These are phyloP conservation scores for Dioctria linearis DNA, from an alignment of 2,888 invertebrate genomes.

Conservation along the genomic window DNA sequence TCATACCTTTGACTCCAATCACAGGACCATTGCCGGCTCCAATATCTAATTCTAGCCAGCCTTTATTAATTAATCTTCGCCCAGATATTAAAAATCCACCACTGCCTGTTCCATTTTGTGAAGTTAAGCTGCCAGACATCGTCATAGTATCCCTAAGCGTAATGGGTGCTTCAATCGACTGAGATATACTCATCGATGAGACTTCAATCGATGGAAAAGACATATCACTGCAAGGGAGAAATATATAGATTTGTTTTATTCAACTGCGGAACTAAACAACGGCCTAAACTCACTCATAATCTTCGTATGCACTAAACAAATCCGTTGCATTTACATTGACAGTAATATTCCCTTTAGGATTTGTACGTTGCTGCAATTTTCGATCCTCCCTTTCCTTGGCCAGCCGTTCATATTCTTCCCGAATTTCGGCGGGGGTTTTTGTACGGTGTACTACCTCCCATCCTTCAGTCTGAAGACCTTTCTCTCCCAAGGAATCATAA, in stretches of 20 bases:
- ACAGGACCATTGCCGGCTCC: conserved; percentile 89
- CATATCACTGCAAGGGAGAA: conserved; percentile 65
- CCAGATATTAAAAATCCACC: conserved; percentile 82
- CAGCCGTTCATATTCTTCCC: conserved; percentile 95
- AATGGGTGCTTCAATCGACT: conserved; percentile 94
- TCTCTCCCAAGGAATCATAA: conserved; percentile 90
- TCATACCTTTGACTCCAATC: conserved; percentile 78
- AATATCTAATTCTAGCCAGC: conserved; percentile 90
- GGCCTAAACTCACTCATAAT: conserved; percentile 71
- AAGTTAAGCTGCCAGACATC: conserved; percentile 85
- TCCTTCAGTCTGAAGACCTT: conserved; percentile 93
- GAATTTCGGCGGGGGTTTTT: conserved; percentile 94
- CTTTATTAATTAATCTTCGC: conserved; percentile 84
- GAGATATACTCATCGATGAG: conserved; percentile 92
- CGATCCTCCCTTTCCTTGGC: conserved; percentile 90
- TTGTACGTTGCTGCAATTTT: conserved; percentile 89
- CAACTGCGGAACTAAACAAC: conserved; percentile 18
- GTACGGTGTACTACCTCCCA: conserved; percentile 95
- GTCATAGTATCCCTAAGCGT: conserved; percentile 88
- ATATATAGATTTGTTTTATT: conserved; percentile 66
- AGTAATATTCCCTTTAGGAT: conserved; percentile 90
- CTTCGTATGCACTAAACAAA: conserved; percentile 88
- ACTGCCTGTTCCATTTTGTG: conserved; percentile 88
- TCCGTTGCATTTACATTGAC: conserved; percentile 94
- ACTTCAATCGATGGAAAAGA: conserved; percentile 86